Conservation (phyloP, 2,888 invertebrate species). For the Acanthosepion esculentum region DNA sequence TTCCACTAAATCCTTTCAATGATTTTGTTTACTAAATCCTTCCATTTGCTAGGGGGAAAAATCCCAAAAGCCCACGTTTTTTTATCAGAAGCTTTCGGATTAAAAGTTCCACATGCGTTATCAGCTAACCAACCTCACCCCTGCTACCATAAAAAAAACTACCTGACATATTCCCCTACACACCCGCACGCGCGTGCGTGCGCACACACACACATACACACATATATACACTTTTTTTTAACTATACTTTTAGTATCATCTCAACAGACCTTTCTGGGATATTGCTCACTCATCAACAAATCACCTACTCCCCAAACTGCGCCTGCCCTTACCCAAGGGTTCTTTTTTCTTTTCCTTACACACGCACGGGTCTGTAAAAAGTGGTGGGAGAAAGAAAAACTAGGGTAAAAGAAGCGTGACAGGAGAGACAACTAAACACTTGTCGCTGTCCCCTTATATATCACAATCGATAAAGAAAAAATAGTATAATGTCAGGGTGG, state of each 20-base stretch:
- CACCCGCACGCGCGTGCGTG: too few species aligned
- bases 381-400: background rate
- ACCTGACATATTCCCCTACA: background rate
- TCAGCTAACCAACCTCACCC: background rate
- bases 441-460: background rate
- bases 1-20: too few species aligned
- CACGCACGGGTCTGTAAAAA: background rate
- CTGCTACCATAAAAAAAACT: background rate
- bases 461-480: background rate
- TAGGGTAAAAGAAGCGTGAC: slow-evolving; percentile 14
- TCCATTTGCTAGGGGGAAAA: too few species aligned
- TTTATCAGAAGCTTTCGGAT: background rate
- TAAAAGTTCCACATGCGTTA: background rate
- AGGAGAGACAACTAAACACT: background rate
- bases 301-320: background rate
- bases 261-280: background rate
- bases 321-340: background rate
- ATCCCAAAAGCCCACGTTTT: background rate
- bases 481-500: background rate
- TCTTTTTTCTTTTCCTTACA: background rate
- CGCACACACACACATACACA: background rate
- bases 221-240: background rate
- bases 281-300: background rate
- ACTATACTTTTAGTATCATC: background rate
- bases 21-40: too few species aligned